Percentiles rank a stretch among this genome's conserved stretches.
Conservation (phyloP, 1,140 invertebrate genomes). For the Camponotus floridanus region DNA sequence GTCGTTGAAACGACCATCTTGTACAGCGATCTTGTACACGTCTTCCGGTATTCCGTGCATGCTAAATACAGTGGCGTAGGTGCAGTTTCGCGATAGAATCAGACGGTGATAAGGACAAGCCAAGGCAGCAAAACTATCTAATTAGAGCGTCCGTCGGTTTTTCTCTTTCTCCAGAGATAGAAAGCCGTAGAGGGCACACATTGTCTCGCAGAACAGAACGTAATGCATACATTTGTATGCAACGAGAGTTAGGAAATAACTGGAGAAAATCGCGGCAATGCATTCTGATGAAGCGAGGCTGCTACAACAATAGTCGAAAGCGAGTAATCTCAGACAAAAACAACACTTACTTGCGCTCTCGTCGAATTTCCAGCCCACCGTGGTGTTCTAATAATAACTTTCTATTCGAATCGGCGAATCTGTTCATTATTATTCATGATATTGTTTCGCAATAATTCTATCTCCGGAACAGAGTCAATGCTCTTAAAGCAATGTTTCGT, state of each 20-base stretch:
- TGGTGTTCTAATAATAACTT: constrained; percentile 32
- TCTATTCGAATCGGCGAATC: constrained; percentile 13
- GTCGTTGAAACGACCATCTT: constrained; percentile 28
- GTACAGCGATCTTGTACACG: constrained; percentile 13
- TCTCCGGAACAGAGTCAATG: constrained; percentile 5
- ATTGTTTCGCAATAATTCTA: constrained; percentile 50
- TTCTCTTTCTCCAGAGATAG: constrained; percentile 51
- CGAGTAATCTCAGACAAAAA: constrained; percentile 14
- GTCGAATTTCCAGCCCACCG: constrained; percentile 11
- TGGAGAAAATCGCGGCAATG: constrained; percentile 37
- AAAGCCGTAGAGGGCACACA: constrained; percentile 43
- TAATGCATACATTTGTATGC: constrained; percentile 4
- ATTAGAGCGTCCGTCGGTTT: constrained; percentile 49
- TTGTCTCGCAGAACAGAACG: constrained; percentile 27
- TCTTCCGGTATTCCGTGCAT: constrained; percentile 65
- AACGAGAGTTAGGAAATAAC: constrained; percentile 36
- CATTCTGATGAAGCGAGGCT: constrained; percentile 32
- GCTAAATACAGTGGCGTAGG: constrained; percentile 26
- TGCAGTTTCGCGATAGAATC: constrained; percentile 6
- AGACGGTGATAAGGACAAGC: background rate
- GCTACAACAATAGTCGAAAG: constrained; percentile 47
- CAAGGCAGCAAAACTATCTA: constrained; percentile 18
- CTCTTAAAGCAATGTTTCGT: constrained; percentile 10
- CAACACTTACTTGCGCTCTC: background rate
- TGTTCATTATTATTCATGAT: constrained; percentile 47